Conservation (phyloP, 2,888 invertebrate species). For the Himalopsyche anomala region DNA sequence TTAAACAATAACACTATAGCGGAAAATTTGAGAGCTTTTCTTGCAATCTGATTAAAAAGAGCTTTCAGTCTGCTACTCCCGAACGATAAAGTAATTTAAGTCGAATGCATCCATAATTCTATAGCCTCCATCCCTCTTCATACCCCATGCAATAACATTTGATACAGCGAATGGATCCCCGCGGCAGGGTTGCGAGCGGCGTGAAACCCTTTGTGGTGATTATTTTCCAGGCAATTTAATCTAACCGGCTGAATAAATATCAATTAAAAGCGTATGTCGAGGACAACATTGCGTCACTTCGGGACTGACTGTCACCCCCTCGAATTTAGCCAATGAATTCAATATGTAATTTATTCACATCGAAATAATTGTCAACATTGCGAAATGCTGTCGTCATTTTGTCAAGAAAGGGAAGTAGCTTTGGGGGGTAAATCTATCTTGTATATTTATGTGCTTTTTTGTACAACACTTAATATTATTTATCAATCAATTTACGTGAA, state of each 20-base stretch:
- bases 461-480: no score
- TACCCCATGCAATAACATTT: constrained; percentile 55
- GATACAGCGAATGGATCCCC: constrained; percentile 52
- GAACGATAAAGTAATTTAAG: constrained; percentile 54
- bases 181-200: constrained; percentile 40
- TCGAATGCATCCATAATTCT: constrained; percentile 27
- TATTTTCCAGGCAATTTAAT: constrained; percentile 65
- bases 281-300: constrained; percentile 40
- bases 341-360: constrained; percentile 6
- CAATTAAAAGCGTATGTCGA: constrained; percentile 62
- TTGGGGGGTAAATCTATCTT: no score
- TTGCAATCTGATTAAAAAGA: constrained; percentile 33
- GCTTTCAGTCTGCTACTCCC: constrained; percentile 32
- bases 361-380: not conserved
- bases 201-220: constrained; percentile 64
- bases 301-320: not conserved
- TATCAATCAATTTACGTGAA: no score
- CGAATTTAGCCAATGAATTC: constrained; percentile 13
- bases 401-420: no score
- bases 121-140: not conserved
- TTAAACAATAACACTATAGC: constrained; percentile 3
- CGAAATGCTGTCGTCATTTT: no score
- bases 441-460: no score
- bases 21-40: constrained; percentile 32
- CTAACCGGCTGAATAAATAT: constrained; percentile 64